Base-by-base conservation (phyloP, 2,888 invertebrate species). In the Chalcosyrphus nemorum region DNA sequence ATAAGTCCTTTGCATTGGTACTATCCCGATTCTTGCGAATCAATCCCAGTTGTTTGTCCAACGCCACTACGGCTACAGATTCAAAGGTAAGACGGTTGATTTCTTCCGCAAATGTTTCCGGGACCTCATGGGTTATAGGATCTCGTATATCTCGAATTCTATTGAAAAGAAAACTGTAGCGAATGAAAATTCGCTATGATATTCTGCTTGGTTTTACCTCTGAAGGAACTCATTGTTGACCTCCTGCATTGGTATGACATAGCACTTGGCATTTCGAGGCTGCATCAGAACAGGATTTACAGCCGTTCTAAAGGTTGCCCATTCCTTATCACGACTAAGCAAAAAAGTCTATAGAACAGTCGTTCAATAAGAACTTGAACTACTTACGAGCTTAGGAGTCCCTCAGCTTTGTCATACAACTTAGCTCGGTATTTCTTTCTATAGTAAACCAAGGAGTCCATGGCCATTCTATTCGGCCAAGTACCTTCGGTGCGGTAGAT, bases 251-350 rank as follows among this genome's bases (percentile, higher is more conserved):
- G 90, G 92, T 1, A 92, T 91, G 2, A 92, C 88, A 84, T 94
- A 94, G 0, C 92, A 88, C 88, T 92, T 93, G 0, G 93, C 92
- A 77, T 93, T 89, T 86, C 94, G 93, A 0, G 95, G 94, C 87
- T 94, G 93, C 89, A 95, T 90, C 89, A 95, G 91, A 35, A 94
- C 92, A 61, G 94, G 94, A 89, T 95, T 95, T 0, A 95, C 94
- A 77, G 93, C 94, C 0, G 93, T 93, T 15, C 95, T 92, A 86
- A 95, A 93, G 65, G 93, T 92, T 43, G 93, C 93, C 95, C 95
- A 95, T 86, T 93, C 92, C 11, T 93, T 92, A 0, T 94, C 95
- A 90, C 94, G 93, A 2, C 93, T 93, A 87, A 2, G 57, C 35
- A 89, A 88, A 19, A 29, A 11, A 24, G 29, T 3, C 35, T 43